Conservation (phyloP, 2,888 invertebrate genomes). For the Ornithoptera alexandrae region DNA sequence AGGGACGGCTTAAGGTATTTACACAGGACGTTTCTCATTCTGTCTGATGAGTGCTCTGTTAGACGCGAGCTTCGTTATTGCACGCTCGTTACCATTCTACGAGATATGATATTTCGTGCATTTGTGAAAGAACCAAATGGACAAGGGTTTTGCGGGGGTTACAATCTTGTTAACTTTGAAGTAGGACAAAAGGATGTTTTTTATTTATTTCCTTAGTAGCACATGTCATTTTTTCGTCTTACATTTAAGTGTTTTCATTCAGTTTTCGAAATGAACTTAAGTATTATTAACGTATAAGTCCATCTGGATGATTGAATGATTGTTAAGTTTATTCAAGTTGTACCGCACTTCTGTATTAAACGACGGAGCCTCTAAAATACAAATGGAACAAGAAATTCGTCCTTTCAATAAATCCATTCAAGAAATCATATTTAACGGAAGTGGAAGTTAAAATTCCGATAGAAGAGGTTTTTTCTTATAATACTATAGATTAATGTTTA, state of each 20-base stretch:
- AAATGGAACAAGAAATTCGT: no score
- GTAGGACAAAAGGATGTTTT: neutral
- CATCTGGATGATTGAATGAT: no score
- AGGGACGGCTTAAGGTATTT: constrained; percentile 31
- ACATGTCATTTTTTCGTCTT: neutral
- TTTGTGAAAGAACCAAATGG: neutral
- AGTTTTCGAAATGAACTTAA: no score
- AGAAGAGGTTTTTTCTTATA: no score
- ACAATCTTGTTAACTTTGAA: constrained; percentile 1
- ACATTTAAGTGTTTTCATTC: neutral
- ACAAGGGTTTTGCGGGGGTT: neutral
- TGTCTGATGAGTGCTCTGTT: constrained; percentile 26
- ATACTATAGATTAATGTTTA: no score
- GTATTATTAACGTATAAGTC: no score
- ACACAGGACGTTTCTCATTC: constrained; percentile 41
- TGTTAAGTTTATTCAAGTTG: no score
- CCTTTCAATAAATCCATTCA: no score
- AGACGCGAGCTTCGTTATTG: constrained; percentile 5
- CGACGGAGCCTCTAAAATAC: no score
- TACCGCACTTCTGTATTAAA: no score
- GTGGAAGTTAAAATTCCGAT: no score
- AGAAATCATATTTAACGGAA: no score
- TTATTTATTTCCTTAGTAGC: neutral
- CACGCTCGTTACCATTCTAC: neutral
- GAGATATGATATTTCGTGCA: neutral